phyloP scores from a whole-genome alignment of 2,797 vertebrate species.

The Otolemur crassicaudatus region DNA sequence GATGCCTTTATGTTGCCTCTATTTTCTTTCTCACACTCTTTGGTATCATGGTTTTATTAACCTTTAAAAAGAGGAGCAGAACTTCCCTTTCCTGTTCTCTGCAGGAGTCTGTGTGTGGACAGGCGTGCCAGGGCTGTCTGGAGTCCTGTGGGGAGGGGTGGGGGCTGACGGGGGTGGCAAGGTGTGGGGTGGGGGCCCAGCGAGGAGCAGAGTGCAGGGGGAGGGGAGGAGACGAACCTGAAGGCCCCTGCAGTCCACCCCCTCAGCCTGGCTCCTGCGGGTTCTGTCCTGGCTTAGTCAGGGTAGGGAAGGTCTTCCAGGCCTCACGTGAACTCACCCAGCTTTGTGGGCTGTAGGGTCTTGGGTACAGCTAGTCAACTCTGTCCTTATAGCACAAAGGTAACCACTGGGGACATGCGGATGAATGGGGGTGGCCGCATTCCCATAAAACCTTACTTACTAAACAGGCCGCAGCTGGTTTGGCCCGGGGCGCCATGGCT shows the following conservation, averaged over 20 bases:
- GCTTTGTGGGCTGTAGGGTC: neutral
- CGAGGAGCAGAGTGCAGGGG: too few relatives aligned
- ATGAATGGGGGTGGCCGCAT: neutral
- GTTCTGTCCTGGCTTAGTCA: too few relatives aligned
- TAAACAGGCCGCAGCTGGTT: too few relatives aligned
- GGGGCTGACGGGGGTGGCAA: neutral
- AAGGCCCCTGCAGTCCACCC: too few relatives aligned
- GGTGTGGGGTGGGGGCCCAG: neutral
- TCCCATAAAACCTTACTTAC: neutral
- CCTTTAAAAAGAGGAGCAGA: neutral
- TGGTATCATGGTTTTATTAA: neutral
- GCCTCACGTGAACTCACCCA: fast-evolving
- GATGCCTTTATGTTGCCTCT: neutral
- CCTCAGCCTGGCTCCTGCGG: too few relatives aligned
- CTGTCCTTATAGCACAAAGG: neutral
- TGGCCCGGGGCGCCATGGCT: too few relatives aligned
- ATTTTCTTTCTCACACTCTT: neutral
- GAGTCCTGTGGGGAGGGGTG: too few relatives aligned
- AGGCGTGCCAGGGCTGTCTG: neutral
- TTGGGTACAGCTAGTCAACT: neutral
- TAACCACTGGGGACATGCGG: neutral
- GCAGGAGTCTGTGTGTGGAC: neutral
- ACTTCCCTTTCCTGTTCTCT: neutral
- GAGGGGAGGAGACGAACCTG: too few relatives aligned
- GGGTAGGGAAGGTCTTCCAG: neutral